Evolutionary conservation across 2,888 invertebrate species (phyloP), one percentile per base, ranked within the genome.

Genomic region (Pardosa pseudoannulata): DNA sequence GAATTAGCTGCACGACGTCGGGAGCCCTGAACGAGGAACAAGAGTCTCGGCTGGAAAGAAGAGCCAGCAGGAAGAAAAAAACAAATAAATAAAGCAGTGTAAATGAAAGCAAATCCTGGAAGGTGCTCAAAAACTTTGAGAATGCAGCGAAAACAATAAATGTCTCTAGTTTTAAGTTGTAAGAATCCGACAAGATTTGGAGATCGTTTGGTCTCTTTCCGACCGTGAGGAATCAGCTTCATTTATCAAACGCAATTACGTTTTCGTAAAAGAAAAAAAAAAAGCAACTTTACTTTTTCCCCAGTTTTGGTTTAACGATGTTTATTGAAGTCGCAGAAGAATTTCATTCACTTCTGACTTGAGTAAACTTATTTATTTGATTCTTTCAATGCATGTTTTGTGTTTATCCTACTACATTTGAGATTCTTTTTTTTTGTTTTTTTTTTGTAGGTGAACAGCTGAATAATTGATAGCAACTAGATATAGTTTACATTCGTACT

Each of bases 61-160:
- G 16, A 46, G 2, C 2, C 6, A 36, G 9, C 6, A 36, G 9
- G 41, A 46, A 46, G 41, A 46, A 46, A 6, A 79, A 46, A 72
- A 79, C 41, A 27, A 39, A 68, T 31, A 36, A 32, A 39, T n/a
- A 19, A 32, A 31, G 7, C 32, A 79, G 29, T 46, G 31, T n/a
- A 50, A 73, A 28, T 28, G 32, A 39, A 19, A 41, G 16, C 6
- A 13, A 9, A n/a, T 13, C 36, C 32, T 80, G 80, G 80, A 72
- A 80, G 23, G 19, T 29, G n/a, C 23, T 80, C 80, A 80, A 80
- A 64, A 71, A 29, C 72, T 64, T 27, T 23, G 46, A 50, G 80
- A 80, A 80, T 80, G 80, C 67, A n/a, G 46, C 32, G 65, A 67
- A 64, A 65, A 79, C 79, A 79, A 71, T 79, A 72, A 79, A 71